Evolutionary conservation across 1,140 invertebrate genomes (phyloP), one percentile per base, ranked within the genome.

Genomic region (Heliconius nattereri): DNA sequence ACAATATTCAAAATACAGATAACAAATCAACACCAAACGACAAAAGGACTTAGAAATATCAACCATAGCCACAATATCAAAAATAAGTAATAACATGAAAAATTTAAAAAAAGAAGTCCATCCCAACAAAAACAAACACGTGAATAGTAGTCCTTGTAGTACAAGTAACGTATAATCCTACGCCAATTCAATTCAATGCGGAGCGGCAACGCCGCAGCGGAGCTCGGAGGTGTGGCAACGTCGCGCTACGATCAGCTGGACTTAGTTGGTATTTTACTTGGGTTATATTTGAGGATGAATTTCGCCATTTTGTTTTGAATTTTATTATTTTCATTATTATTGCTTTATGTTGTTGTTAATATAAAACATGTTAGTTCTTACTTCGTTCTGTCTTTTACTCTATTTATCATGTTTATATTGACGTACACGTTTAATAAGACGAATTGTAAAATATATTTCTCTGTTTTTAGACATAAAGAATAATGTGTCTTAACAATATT

Each of bases 71-170:
- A 9, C 16, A 54, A 20, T 6, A 8, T 19, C 20, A 45, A 45
- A 52, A 52, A 6, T 52, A 52, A 52, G n/a, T n/a, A 57, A 57
- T 11, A 57, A 66, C 26, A 66, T 66, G 9, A 26, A 60, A 66
- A 26, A 13, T 11, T n/a, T 29, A 66, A 66, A 66, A 60, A 57
- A 57, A 60, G 11, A 9, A 8, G 16, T 52, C 7, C 49, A 19
- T 20, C 49, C 49, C 49, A 52, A 66, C 60, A 66, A 66, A 66
- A 26, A 66, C 60, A 66, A 66, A 66, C 60, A 66, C 54, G 54
- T 66, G 60, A 66, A 66, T 66, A 66, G 60, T 66, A 66, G 60
- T 66, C 60, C 60, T 66, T 66, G 60, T 66, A 66, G 60, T 66
- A 66, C 60, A 57, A 57, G 54, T 57, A 57, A 23, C 54, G 54